Percentiles rank a stretch among this genome's conserved stretches.
Conservation (phyloP, 2,888 invertebrate genomes). For the Drosophila anomalata region DNA sequence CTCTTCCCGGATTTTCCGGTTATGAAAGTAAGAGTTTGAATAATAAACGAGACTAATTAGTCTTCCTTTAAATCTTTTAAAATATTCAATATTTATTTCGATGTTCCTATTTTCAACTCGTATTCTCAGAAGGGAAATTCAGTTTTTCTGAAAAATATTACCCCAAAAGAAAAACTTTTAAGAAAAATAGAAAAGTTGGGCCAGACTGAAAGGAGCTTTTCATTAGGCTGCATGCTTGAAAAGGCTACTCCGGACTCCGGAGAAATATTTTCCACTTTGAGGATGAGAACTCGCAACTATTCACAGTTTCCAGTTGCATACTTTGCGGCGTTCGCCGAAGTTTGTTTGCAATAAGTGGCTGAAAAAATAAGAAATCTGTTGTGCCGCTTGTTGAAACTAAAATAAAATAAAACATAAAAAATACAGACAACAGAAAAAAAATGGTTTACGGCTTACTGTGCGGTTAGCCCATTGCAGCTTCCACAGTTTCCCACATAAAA, state of each 20-base stretch:
- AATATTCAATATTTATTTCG: neutral
- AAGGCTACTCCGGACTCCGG: conserved; percentile 8
- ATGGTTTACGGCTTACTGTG: conserved; percentile 20
- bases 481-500: conserved; percentile 9
- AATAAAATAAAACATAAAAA: conserved; percentile 30
- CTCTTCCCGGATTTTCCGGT: conserved; percentile 1
- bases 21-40: conserved; percentile 14
- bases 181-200: conserved; percentile 1
- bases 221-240: conserved; percentile 16
- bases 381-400: conserved; percentile 39
- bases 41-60: conserved; percentile 4
- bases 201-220: conserved; percentile 11
- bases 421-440: conserved; percentile 18
- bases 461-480: neutral
- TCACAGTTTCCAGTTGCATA: conserved; percentile 25
- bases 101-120: no score
- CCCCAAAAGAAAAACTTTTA: neutral
- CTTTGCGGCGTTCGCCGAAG: conserved; percentile 21
- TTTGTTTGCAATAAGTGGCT: conserved; percentile 7
- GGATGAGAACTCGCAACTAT: conserved; percentile 15
- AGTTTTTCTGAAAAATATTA: neutral
- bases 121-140: neutral
- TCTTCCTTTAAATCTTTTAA: neutral
- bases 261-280: conserved; percentile 20
- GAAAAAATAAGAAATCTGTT: neutral